Conservation (phyloP, 2,888 invertebrate species). For the Sinentomon sp. region DNA sequence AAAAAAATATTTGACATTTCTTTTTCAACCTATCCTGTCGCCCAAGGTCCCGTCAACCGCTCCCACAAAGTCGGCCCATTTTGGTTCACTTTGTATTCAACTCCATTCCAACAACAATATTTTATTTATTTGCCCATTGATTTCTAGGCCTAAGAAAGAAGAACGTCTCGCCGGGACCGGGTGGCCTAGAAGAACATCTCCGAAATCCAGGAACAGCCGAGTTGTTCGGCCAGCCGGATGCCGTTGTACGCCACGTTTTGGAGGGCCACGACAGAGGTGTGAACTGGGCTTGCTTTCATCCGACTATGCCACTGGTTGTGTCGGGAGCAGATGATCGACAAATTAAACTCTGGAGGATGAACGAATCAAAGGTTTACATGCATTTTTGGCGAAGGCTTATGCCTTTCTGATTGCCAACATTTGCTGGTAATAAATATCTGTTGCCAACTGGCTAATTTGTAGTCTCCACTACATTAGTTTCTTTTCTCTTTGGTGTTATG, state of each 20-base stretch:
- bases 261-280: slow-evolving; percentile 92
- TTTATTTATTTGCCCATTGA: neutral
- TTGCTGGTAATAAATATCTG: too few relatives aligned
- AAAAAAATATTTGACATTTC: too few relatives aligned
- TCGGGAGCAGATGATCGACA: slow-evolving; percentile 97
- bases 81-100: too few relatives aligned
- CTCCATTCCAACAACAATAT: too few relatives aligned
- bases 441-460: too few relatives aligned
- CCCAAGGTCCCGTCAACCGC: too few relatives aligned
- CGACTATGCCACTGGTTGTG: slow-evolving; percentile 70
- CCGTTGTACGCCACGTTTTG: slow-evolving; percentile 63
- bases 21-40: too few relatives aligned
- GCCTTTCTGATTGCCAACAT: too few relatives aligned
- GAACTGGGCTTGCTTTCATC: slow-evolving; percentile 96
- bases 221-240: slow-evolving; percentile 83
- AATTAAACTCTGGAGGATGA: slow-evolving; percentile 95
- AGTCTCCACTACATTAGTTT: too few relatives aligned
- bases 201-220: slow-evolving; percentile 59
- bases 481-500: too few relatives aligned
- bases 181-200: slow-evolving; percentile 46
- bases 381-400: too few relatives aligned
- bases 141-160: slow-evolving; percentile 55
- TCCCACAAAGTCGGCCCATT: too few relatives aligned
- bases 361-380: slow-evolving; percentile 74
- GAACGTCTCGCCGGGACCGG: slow-evolving; percentile 64